Percentiles rank a stretch among this genome's conserved stretches.
Evolutionary conservation across 2,888 invertebrate genomes (phyloP).

Genomic region (Melieria omissa): DNA sequence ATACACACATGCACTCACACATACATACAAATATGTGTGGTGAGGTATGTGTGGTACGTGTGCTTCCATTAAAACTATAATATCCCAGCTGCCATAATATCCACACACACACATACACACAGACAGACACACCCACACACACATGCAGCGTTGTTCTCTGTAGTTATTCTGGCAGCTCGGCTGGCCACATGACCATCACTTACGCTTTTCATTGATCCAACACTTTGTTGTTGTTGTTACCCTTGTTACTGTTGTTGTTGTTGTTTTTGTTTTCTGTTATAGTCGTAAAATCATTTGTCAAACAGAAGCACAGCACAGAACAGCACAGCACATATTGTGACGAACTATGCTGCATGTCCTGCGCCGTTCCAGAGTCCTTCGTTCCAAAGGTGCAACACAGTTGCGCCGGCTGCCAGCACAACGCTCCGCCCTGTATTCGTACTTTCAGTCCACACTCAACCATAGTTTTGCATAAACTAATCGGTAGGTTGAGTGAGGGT

Average conservation of each 20-base stretch:
- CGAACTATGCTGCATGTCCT: neutral
- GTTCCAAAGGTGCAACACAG: no score
- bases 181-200: neutral
- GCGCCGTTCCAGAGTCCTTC: no score
- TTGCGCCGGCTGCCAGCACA: no score
- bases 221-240: slow-evolving; percentile 29
- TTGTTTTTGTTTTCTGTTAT: neutral
- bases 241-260: slow-evolving; percentile 28
- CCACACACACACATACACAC: neutral
- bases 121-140: neutral
- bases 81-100: neutral
- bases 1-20: neutral
- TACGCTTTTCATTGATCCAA: slow-evolving; percentile 1
- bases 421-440: no score
- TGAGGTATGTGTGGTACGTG: neutral
- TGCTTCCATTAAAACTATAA: neutral
- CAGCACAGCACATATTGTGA: neutral
- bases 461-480: no score
- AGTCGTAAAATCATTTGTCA: slow-evolving; percentile 54
- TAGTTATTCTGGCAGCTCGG: neutral
- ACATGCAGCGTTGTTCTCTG: neutral
- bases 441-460: no score
- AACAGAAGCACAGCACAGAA: slow-evolving; percentile 42
- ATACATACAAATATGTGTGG: neutral
- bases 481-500: no score